These are phyloP conservation scores for Brachionus rotundiformis DNA, from an alignment of 1,140 invertebrate genomes.

Conservation along the genomic window DNA sequence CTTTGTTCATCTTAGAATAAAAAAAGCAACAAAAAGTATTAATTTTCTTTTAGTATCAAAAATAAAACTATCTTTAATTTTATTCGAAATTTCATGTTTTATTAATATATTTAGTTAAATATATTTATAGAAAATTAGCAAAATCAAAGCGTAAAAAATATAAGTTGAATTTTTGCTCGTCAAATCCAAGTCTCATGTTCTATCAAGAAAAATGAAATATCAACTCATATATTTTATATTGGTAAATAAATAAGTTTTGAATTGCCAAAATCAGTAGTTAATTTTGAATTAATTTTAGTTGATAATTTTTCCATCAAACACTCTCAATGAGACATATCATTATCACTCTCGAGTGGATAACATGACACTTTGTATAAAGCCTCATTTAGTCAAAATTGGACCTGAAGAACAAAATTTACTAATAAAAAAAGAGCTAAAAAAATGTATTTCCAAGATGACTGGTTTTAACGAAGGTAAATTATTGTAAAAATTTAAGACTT, in stretches of 20 bases:
- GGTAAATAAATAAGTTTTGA: neutral
- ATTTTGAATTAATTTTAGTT: neutral
- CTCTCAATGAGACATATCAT: neutral
- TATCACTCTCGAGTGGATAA: constrained; percentile 11
- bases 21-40: neutral
- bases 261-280: neutral
- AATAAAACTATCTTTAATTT: neutral
- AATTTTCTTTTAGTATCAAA: neutral
- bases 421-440: neutral
- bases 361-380: constrained; percentile 9
- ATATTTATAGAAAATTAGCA: no score
- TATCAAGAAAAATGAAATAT: neutral
- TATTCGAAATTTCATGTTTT: constrained; percentile 37
- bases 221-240: neutral
- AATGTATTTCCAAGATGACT: neutral
- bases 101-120: constrained; percentile 4
- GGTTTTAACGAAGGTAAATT: neutral
- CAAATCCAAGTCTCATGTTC: neutral
- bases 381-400: constrained; percentile 11
- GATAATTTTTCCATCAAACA: neutral
- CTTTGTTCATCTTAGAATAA: neutral
- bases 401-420: neutral
- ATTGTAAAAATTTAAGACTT: neutral
- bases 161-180: neutral
- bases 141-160: neutral